These are phyloP conservation scores for Lynx canadensis DNA, from an alignment of 2,113 vertebrate genomes.

Conservation along the genomic window DNA sequence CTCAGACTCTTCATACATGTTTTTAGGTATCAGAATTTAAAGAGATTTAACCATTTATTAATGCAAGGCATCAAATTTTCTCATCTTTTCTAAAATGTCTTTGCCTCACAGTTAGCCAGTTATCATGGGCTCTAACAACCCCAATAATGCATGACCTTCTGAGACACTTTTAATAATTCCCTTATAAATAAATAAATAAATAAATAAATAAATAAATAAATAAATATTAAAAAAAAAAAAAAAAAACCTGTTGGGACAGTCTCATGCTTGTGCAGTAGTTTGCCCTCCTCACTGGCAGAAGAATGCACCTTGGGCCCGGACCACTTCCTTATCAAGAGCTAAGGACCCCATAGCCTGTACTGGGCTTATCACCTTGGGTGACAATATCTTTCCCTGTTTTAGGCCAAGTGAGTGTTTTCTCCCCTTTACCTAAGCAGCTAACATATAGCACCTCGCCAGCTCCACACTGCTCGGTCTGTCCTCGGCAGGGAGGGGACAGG, in stretches of 20 bases:
- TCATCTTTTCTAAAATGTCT: neutral
- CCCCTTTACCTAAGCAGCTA: neutral
- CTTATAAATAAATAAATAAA: neutral
- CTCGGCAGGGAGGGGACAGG: neutral
- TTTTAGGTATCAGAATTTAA: neutral
- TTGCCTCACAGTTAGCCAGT: neutral
- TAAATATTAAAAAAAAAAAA: neutral
- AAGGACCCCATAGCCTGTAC: neutral
- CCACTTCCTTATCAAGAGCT: neutral
- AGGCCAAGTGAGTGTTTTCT: neutral
- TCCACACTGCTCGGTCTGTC: neutral
- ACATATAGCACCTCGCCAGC: neutral
- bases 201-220: neutral
- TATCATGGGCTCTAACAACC: neutral
- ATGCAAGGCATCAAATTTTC: neutral
- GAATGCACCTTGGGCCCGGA: neutral
- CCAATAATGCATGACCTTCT: neutral
- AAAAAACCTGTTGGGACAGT: neutral
- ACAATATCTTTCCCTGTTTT: neutral
- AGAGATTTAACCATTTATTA: neutral
- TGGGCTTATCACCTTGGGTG: neutral
- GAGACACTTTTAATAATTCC: neutral
- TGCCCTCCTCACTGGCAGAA: neutral
- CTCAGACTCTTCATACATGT: neutral
- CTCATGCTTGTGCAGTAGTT: neutral